Percentiles rank a stretch among this genome's conserved stretches.
Evolutionary conservation across 1,140 invertebrate species (phyloP).

Genomic region (Euwallacea fornicatus): DNA sequence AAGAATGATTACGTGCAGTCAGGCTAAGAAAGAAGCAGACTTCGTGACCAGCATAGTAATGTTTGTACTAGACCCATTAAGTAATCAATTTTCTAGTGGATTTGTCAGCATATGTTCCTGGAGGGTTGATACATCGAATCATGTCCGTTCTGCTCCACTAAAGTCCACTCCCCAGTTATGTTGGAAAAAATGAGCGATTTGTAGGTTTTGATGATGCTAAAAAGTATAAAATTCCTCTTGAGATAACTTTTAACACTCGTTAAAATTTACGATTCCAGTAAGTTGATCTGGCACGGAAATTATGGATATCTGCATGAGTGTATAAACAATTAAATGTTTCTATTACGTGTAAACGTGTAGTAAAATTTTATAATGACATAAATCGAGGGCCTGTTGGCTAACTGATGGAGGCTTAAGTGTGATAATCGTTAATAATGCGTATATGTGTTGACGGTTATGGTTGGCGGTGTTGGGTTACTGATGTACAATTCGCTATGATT

Average conservation of each 20-base stretch:
- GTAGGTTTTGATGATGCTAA: background rate
- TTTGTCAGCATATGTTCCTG: constrained; percentile 27
- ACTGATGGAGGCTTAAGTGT: constrained; percentile 15
- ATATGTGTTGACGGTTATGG: constrained; percentile 23
- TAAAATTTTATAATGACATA: constrained; percentile 25
- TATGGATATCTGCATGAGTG: constrained; percentile 14
- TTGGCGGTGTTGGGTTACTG: constrained; percentile 18
- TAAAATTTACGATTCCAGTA: constrained; percentile 20
- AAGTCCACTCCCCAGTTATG: too few species aligned
- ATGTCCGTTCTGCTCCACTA: constrained; percentile 7
- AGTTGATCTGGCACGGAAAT: constrained; percentile 12
- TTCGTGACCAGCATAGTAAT: constrained; percentile 34
- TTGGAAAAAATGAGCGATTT: too few species aligned
- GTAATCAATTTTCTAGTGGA: constrained; percentile 36
- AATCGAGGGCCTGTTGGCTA: constrained; percentile 22
- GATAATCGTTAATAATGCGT: constrained; percentile 24
- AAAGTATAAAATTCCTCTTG: constrained; percentile 14
- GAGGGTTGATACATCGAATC: constrained; percentile 10
- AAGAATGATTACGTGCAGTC: constrained; percentile 28
- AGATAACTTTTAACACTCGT: constrained; percentile 17
- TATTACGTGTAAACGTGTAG: constrained; percentile 31
- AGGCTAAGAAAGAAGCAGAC: constrained; percentile 22
- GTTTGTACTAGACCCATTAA: constrained; percentile 27
- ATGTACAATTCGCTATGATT: constrained; percentile 14
- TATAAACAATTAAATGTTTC: constrained; percentile 33